These are phyloP conservation scores for Epirrhoe tristata DNA, from an alignment of 2,888 invertebrate species.

Conservation along the genomic window DNA sequence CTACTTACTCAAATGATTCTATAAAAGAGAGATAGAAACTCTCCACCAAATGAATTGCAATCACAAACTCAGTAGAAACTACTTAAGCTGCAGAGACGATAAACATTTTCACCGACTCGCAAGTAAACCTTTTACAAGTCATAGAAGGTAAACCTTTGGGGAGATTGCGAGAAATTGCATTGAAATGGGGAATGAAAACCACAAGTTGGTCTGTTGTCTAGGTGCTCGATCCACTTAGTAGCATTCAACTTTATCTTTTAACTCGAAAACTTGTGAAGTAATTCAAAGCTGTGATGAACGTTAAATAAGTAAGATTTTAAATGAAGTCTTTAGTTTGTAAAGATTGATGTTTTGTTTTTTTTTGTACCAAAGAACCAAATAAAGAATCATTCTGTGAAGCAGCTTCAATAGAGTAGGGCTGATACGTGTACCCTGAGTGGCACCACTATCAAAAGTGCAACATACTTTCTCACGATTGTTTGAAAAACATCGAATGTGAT, in stretches of 20 bases:
- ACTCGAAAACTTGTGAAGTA: background rate
- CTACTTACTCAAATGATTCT: background rate
- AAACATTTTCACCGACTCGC: constrained; percentile 8
- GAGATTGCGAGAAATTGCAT: background rate
- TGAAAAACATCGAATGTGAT: constrained; percentile 20
- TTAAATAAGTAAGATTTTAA: too few species aligned
- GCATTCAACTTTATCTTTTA: background rate
- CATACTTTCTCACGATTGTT: constrained; percentile 8
- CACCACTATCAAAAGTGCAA: constrained; percentile 9
- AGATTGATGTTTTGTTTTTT: background rate
- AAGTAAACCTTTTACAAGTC: constrained; percentile 9
- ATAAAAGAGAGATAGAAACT: constrained; percentile 2
- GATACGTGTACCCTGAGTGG: background rate
- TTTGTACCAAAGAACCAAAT: background rate
- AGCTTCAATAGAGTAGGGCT: background rate
- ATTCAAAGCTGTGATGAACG: background rate
- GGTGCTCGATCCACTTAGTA: background rate
- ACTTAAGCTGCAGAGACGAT: constrained; percentile 9
- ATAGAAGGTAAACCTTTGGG: constrained; percentile 8
- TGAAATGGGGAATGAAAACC: constrained; percentile 17
- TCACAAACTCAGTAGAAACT: constrained; percentile 15
- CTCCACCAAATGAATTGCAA: constrained; percentile 16
- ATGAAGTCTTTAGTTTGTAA: too few species aligned
- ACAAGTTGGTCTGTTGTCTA: background rate
- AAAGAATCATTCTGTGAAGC: too few species aligned